Conservation (phyloP, 2,888 invertebrate species). For the Dexiosoma caninum region DNA sequence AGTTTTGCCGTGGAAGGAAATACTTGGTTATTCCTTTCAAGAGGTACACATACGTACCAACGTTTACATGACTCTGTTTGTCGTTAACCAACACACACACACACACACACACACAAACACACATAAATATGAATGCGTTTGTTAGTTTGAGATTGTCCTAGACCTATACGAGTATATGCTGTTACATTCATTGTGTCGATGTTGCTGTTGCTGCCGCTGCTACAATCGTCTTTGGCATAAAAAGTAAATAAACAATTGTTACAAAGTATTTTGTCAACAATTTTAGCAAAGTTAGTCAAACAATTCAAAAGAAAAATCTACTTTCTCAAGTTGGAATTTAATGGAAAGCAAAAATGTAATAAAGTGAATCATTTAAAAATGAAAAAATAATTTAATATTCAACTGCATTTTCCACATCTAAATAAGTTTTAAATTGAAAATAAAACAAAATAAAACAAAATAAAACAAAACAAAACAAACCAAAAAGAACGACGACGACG, state of each 20-base stretch:
- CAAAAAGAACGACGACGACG: no score
- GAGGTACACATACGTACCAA: constrained; percentile 32
- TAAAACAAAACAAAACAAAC: no score
- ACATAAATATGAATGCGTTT: not conserved
- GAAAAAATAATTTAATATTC: constrained; percentile 32
- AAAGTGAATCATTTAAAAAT: constrained; percentile 35
- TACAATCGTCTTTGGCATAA: constrained; percentile 44
- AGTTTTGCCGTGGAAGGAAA: constrained; percentile 55
- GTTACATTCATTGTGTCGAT: constrained; percentile 1
- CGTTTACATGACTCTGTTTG: constrained; percentile 7
- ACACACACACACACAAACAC: not conserved
- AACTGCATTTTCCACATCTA: not conserved
- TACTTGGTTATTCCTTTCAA: constrained; percentile 43
- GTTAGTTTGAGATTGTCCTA: constrained; percentile 45
- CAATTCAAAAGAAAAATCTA: constrained; percentile 57
- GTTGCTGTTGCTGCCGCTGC: not conserved
- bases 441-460: not conserved
- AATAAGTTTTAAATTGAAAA: constrained; percentile 1
- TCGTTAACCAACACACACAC: no score
- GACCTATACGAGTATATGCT: constrained; percentile 53
- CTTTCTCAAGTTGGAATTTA: constrained; percentile 50
- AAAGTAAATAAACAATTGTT: constrained; percentile 68
- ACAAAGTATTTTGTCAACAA: constrained; percentile 68
- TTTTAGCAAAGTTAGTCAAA: constrained; percentile 63
- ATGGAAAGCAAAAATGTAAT: constrained; percentile 46